phyloP scores from a whole-genome alignment of 2,113 vertebrate genomes.

The Equus przewalskii region DNA sequence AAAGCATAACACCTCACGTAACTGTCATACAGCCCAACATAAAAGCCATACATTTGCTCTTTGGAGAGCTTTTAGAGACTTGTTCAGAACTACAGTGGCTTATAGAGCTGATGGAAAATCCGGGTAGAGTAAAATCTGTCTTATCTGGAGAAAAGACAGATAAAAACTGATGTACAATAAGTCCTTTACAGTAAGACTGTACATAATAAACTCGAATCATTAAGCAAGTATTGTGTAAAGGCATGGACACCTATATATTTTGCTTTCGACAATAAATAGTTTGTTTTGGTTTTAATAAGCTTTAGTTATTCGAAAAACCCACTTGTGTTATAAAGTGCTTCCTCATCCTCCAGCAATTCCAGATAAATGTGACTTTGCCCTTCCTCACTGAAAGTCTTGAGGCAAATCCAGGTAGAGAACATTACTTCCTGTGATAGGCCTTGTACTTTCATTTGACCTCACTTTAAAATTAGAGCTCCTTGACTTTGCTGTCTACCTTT shows the following conservation, averaged over 20 bases:
- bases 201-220: constrained; percentile 11
- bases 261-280: neutral
- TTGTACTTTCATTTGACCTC: neutral
- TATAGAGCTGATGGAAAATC: neutral
- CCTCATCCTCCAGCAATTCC: neutral
- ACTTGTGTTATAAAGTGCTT: constrained; percentile 53
- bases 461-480: constrained; percentile 30
- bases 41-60: constrained; percentile 59
- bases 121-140: no score
- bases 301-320: constrained; percentile 32
- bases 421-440: neutral
- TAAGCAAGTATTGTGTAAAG: constrained; percentile 57
- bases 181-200: neutral
- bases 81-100: neutral
- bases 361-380: neutral
- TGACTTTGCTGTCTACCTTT: constrained; percentile 50
- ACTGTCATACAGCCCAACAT: neutral
- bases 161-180: neutral
- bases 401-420: constrained; percentile 23
- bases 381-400: constrained; percentile 33
- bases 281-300: constrained; percentile 48
- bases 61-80: neutral
- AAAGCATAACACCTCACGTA: neutral
- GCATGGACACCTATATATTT: neutral
- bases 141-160: constrained; percentile 11